Evolutionary conservation across 2,797 vertebrate genomes (phyloP).

Genomic region (Rhincodon typus): DNA sequence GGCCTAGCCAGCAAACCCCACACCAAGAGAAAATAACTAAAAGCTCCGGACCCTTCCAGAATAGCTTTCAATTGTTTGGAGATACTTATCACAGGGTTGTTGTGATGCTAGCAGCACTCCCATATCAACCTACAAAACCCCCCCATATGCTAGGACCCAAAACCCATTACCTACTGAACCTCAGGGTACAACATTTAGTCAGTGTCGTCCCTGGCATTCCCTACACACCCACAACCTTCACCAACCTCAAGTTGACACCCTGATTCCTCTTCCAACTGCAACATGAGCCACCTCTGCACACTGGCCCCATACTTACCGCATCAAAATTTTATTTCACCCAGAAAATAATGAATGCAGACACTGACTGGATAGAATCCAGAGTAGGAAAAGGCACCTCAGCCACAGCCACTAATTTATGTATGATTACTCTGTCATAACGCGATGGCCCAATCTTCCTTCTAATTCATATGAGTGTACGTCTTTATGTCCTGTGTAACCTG

Average conservation of each 20-base stretch:
- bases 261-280: too few relatives aligned
- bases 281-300: too few relatives aligned
- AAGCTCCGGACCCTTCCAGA: neutral
- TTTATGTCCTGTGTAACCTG: neutral
- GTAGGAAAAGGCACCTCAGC: neutral
- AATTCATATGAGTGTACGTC: too few relatives aligned
- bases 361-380: neutral
- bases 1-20: too few relatives aligned
- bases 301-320: neutral
- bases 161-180: neutral
- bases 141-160: neutral
- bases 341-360: neutral
- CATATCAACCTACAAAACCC: neutral
- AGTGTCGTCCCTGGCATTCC: neutral
- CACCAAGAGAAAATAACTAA: too few relatives aligned
- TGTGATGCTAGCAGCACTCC: neutral
- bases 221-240: neutral
- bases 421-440: neutral
- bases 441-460: too few relatives aligned
- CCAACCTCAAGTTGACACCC: too few relatives aligned
- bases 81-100: neutral
- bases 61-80: neutral
- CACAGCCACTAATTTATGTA: neutral
- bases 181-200: neutral
- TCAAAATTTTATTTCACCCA: neutral